Evolutionary conservation across 2,113 vertebrate genomes (phyloP).

Genomic region (Atractosteus spatula): DNA sequence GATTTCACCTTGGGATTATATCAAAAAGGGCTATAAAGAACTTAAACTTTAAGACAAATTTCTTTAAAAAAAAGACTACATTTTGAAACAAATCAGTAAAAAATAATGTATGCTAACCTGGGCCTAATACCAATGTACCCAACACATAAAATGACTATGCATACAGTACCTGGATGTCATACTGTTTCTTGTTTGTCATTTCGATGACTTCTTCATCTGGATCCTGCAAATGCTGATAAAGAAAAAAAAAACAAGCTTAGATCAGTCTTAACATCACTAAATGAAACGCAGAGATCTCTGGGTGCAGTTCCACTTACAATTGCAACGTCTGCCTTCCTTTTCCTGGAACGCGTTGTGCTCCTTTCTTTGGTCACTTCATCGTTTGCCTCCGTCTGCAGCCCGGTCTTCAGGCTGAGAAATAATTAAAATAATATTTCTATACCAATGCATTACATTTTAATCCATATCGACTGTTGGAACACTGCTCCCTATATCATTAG

Average conservation of each 20-base stretch:
- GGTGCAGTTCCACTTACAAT: constrained; percentile 72
- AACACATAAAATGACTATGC: not conserved
- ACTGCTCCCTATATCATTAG: too few relatives aligned
- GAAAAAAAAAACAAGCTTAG: not conserved
- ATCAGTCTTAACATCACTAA: not conserved
- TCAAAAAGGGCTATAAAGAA: not conserved
- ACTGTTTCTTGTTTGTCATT: constrained; percentile 70
- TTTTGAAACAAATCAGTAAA: too few relatives aligned
- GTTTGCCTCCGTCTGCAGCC: constrained; percentile 45
- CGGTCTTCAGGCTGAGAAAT: constrained; percentile 53
- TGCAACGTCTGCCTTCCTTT: constrained; percentile 92
- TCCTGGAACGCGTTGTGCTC: constrained; percentile 66
- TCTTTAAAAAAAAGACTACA: too few relatives aligned
- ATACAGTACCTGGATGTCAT: constrained; percentile 66
- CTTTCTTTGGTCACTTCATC: constrained; percentile 45
- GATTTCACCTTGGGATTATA: not conserved
- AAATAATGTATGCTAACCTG: not conserved
- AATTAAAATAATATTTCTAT: constrained; percentile 9
- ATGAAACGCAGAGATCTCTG: not conserved
- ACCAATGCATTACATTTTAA: too few relatives aligned
- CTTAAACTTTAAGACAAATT: constrained; percentile 14
- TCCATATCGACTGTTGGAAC: too few relatives aligned
- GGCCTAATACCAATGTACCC: too few relatives aligned
- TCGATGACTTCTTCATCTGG: constrained; percentile 80
- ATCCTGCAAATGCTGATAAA: constrained; percentile 81